Base-by-base conservation (phyloP, 2,797 vertebrate species). In the Pangasius sanitwongsei region DNA sequence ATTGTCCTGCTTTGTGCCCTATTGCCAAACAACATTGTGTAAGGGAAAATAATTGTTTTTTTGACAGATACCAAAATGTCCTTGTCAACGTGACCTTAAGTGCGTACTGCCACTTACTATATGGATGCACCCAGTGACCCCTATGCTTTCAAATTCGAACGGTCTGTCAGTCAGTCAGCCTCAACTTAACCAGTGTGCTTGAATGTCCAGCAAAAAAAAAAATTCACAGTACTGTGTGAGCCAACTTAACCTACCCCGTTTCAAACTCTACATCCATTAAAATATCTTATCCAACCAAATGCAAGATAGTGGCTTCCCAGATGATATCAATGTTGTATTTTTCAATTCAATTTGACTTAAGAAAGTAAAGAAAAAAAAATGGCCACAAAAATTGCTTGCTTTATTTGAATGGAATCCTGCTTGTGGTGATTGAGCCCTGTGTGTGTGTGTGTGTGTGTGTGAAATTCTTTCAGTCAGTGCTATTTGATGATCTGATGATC, bases 401-500 rank as follows among this genome's bases (percentile, higher is more conserved):
- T 75, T 75, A 75, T 48, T 75, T 75, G 72, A 48, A 44, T 44
- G 23, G 41, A 44, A n/a, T 50, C 28, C 12, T 44, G 48, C 4
- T 6, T 75, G 41, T 48, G 9, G 75, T 80, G n/a, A 75, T 75
- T 75, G 41, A 75, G 70, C 20, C 6, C 13, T 48, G 23, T 75
- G 70, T 74, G 69, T 72, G 69, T 72, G 69, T 6, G 44, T 12
- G 18, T 4, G n/a, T 9, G 31, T 12, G 34, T 11, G 15, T 31
- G 55, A 82, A 34, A 82, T 59, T 59, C 80, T 18, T 82, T 28
- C 2, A 4, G 61, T 65, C 81, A 63, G 37, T 65, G 59, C 13
- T 83, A 86, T 87, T 83, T 69, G 37, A 85, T 80, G 77, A 87
- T 78, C 41, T 83, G 80, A 83, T 75, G 83, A 77, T 84, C 70